Base-by-base conservation (phyloP, 2,888 invertebrate species). In the Thymelicus lineola region DNA sequence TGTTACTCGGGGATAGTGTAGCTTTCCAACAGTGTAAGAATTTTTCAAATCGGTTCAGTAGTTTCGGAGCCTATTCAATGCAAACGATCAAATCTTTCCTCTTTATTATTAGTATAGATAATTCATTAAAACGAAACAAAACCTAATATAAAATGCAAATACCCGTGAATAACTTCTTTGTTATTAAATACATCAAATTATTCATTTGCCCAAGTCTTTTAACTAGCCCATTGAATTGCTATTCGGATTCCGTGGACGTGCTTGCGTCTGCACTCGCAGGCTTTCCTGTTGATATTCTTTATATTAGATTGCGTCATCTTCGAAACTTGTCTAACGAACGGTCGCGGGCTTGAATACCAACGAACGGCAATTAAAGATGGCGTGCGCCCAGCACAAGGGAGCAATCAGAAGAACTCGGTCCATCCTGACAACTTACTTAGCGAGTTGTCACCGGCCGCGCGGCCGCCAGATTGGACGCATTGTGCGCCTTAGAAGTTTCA, bases 391-490 rank as follows among this genome's bases (percentile, higher is more conserved):
- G 53, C 58, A 69, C 69, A 69, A 69, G 58, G 46, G 57, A 50
- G 63, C 68, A 68, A 68, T 68, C 68, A 68, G 45, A 17, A 35
- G 55, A 42, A 60, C 48, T 38, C 67, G 35, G 45, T 45, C 28
- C 42, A 17, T 45, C 35, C 60, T 45, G 50, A 46, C 55, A 57
- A 68, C 36, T 62, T 50, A 15, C 36, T 66, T 59, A 1, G 59
- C 61, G 61, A 68, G 55, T 61, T 61, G 28, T 45, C 45, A 45
- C 42, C 60, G 53, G 42, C 59, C 36, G 36, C 20, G 36, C 36
- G 36, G 36, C 42, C 60, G 7, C n/a, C 46, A 38, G 69, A 69
- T 69, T 69, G 63, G 69, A 63, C 48, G 58, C 58, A 69, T 69
- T 69, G 68, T 69, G 58, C 62, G 14, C 9, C 69, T 38, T 17